phyloP scores from a whole-genome alignment of 2,797 vertebrate genomes.

The Periparus ater region DNA sequence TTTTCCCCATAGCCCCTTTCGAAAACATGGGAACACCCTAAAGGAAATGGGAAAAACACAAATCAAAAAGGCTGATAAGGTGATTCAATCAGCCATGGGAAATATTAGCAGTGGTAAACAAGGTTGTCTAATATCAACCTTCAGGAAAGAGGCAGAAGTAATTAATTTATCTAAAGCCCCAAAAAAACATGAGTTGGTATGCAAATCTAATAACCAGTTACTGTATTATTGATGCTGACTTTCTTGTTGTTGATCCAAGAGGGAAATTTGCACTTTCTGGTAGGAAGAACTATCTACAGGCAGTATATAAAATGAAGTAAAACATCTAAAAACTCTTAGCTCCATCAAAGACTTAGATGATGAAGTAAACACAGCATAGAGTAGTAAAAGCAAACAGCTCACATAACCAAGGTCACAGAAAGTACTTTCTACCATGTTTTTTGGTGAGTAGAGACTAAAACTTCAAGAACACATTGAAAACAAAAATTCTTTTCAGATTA shows the following conservation, averaged over 20 bases:
- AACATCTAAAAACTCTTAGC: background rate
- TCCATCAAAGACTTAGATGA: background rate
- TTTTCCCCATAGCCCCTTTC: background rate
- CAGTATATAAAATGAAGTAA: background rate
- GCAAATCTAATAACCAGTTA: slow-evolving; percentile 20
- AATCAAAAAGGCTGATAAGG: background rate
- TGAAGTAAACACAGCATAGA: background rate
- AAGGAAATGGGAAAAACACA: background rate
- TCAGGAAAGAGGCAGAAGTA: background rate
- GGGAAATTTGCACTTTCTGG: background rate
- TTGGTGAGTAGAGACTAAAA: background rate
- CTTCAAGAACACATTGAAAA: background rate
- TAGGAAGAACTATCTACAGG: background rate
- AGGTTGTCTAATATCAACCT: background rate
- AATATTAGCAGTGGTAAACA: background rate
- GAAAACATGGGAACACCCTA: background rate
- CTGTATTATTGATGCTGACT: slow-evolving; percentile 12
- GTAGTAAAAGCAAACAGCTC: background rate
- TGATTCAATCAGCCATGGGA: background rate
- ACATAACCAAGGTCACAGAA: background rate
- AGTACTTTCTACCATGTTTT: background rate
- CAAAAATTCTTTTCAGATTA: background rate
- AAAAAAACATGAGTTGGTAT: background rate
- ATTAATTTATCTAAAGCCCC: slow-evolving; percentile 1
- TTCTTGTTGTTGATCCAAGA: background rate